phyloP scores from a whole-genome alignment of 2,113 vertebrate species.

The Alaudala cheleensis region DNA sequence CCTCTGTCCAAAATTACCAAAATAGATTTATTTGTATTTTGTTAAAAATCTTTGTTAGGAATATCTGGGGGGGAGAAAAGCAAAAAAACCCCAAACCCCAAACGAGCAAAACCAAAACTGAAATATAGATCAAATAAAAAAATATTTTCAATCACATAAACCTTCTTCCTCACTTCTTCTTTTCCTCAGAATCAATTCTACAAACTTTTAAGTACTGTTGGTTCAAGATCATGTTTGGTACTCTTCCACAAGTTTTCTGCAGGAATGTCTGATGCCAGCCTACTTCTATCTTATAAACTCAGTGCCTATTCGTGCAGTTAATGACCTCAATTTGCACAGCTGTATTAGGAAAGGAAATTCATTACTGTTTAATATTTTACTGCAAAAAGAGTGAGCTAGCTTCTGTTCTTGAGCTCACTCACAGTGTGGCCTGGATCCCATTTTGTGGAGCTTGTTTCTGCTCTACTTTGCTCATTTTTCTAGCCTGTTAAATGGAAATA shows the following conservation, averaged over 20 bases:
- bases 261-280: background rate
- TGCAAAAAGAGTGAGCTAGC: background rate
- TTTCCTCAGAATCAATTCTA: background rate
- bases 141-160: background rate
- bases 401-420: background rate
- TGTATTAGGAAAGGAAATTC: background rate
- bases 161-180: background rate
- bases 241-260: background rate
- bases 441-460: background rate
- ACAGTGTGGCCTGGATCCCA: fast-evolving
- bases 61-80: background rate
- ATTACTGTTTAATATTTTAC: background rate
- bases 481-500: background rate
- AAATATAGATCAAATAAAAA: background rate
- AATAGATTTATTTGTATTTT: background rate
- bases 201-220: background rate
- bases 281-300: background rate
- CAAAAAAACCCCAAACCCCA: fast-evolving
- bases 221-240: background rate
- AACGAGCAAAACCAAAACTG: background rate
- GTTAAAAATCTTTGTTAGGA: background rate
- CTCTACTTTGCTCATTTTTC: background rate
- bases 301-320: background rate
- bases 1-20: background rate
- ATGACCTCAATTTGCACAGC: background rate